Base-by-base conservation (phyloP, 2,113 vertebrate species). In the Apaloderma vittatum region DNA sequence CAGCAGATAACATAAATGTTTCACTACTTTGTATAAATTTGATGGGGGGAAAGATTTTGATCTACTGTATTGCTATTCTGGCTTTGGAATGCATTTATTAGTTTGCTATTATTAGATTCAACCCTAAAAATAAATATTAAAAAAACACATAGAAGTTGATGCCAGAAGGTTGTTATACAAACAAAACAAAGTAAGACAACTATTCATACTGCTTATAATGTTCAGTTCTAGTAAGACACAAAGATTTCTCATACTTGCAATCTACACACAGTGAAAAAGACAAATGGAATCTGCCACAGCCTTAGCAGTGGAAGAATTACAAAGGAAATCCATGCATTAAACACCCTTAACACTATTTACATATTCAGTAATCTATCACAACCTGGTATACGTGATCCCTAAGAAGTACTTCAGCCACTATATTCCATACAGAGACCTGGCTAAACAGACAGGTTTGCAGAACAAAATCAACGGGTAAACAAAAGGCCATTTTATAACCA, bases 321-420 rank as follows among this genome's bases (percentile, higher is more conserved):
- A 73, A 51, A 51, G 27, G 4, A 70, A 34, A 48, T 27, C 48
- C 19, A 22, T 18, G 20, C 2, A 34, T n/a, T n/a, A 34, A 87
- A 37, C 18, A 49, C 12, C 6, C 19, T 61, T 48, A 70, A 61
- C 6, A 30, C 15, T 29, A n/a, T 8, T 34, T 48, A 46, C 9
- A 5, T 14, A 46, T 37, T n/a, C 45, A 29, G 13, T 24, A 32
- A 43, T 48, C 8, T 49, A 34, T 40, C 36, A 40, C 59, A 76
- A 43, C 18, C 43, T 0, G 2, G 8, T 18, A 54, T 14, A 36
- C 1, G 1, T 5, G 21, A 75, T 58, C 14, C 21, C 22, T 11
- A 34, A 32, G 23, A n/a, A 3, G 5, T 30, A 21, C 45, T 61
- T 57, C 5, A 8, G 34, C 13, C 20, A 34, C 11, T 32, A 29